phyloP scores from a whole-genome alignment of 2,797 vertebrate genomes.

The Sparus aurata region DNA sequence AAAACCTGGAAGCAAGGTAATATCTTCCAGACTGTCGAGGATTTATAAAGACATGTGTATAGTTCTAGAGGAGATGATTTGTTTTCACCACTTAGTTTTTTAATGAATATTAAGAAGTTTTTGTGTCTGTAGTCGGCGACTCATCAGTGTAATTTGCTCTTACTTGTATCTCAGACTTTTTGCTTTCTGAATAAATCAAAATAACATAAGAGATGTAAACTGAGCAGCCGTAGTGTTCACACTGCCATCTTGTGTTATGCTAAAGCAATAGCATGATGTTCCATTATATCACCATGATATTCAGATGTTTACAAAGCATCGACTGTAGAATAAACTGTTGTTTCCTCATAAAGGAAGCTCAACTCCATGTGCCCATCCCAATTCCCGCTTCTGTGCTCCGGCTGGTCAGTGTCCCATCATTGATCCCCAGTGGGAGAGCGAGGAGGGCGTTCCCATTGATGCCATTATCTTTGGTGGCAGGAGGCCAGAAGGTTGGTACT shows the following conservation, averaged over 20 bases:
- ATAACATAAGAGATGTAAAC: not conserved
- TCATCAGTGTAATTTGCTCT: no score
- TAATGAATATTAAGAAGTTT: conserved; percentile 1
- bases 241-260: conserved; percentile 35
- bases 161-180: no score
- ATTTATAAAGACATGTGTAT: not conserved
- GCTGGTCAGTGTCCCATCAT: conserved; percentile 94
- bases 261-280: not conserved
- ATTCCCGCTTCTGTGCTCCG: conserved; percentile 94
- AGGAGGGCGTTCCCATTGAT: conserved; percentile 93
- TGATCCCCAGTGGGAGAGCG: conserved; percentile 93
- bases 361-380: conserved; percentile 90
- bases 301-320: not conserved
- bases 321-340: not conserved
- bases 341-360: conserved; percentile 82
- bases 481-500: conserved; percentile 89
- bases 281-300: not conserved
- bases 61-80: not conserved
- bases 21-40: not conserved
- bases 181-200: conserved; percentile 5
- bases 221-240: not conserved
- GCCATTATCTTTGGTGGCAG: conserved; percentile 95
- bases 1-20: conserved; percentile 90
- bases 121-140: not conserved
- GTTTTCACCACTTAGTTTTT: not conserved